Conservation (phyloP, 2,888 invertebrate genomes). For the Dynastes grantii region DNA sequence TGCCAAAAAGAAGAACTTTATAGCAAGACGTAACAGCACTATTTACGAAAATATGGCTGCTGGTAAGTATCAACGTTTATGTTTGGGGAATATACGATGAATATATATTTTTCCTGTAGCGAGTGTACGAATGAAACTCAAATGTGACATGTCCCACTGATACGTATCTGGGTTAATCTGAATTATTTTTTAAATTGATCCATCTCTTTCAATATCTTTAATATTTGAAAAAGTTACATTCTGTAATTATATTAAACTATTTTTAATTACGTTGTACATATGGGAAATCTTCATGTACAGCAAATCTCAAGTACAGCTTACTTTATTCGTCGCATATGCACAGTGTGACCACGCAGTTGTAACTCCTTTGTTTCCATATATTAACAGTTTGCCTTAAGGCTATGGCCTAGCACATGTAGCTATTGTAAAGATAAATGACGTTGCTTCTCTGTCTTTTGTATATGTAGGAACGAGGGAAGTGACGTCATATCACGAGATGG, state of each 20-base stretch:
- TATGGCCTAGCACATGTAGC: neutral
- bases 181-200: too few relatives aligned
- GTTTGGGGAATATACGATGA: neutral
- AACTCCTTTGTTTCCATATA: constrained; percentile 22
- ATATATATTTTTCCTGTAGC: neutral
- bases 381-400: constrained; percentile 32
- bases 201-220: too few relatives aligned
- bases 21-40: constrained; percentile 32
- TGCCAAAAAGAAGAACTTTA: neutral
- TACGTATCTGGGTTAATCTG: too few relatives aligned
- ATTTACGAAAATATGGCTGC: constrained; percentile 50
- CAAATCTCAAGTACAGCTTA: neutral
- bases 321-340: neutral
- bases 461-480: constrained; percentile 3
- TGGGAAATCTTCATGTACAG: too few relatives aligned
- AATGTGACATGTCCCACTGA: too few relatives aligned
- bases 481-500: constrained; percentile 16
- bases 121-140: too few relatives aligned
- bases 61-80: constrained; percentile 49
- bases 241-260: too few relatives aligned
- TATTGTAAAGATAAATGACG: constrained; percentile 16
- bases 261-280: too few relatives aligned
- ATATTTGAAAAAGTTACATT: too few relatives aligned
- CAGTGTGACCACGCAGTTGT: neutral
- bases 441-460: constrained; percentile 9